Evolutionary conservation across 2,797 vertebrate genomes (phyloP).

Genomic region (Manis javanica): DNA sequence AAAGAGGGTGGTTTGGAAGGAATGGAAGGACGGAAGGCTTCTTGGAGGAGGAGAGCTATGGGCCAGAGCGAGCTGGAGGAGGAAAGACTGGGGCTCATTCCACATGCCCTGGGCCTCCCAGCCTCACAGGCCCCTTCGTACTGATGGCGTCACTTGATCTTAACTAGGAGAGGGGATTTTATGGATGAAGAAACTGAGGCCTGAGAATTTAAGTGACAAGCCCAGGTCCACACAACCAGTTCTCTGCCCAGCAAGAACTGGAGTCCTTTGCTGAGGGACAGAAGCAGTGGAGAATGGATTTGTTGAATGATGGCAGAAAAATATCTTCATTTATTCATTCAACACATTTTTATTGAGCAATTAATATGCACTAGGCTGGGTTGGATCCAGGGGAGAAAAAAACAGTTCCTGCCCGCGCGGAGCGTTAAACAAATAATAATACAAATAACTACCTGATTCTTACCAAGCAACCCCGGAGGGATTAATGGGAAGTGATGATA

Average conservation of each 20-base stretch:
- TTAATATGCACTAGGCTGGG: not conserved
- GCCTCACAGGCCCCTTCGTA: not conserved
- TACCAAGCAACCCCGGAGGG: not conserved
- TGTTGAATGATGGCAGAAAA: not conserved
- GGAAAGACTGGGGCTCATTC: not conserved
- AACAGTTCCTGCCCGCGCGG: not conserved
- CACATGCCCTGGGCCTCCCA: not conserved
- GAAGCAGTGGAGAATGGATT: not conserved
- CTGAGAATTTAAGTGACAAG: not conserved
- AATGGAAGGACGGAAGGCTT: not conserved
- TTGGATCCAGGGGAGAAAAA: not conserved
- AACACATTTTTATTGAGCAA: not conserved
- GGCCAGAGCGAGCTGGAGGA: not conserved
- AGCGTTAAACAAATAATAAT: not conserved
- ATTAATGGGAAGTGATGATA: accelerated
- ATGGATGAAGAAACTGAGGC: not conserved
- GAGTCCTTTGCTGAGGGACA: not conserved
- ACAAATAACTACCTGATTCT: not conserved
- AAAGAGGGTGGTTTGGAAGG: not conserved
- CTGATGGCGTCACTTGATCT: no score
- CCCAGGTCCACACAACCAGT: not conserved
- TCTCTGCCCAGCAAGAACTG: not conserved
- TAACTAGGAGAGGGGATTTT: not conserved
- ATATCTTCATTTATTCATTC: not conserved
- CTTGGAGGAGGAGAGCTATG: not conserved